Base-by-base conservation (phyloP, 2,113 vertebrate genomes). In the Polypterus bichir region DNA sequence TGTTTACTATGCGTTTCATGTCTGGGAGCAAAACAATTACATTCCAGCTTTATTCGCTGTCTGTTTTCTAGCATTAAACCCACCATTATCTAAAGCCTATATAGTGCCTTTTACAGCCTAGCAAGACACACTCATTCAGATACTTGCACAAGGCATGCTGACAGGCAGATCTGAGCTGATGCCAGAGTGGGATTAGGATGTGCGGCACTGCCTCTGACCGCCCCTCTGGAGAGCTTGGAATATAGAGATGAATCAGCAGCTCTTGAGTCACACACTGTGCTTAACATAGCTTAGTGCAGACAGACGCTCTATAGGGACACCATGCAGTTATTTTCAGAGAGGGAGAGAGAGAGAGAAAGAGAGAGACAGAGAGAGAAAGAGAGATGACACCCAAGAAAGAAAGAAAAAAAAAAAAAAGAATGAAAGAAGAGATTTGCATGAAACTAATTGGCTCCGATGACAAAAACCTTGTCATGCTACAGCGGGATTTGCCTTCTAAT, bases 391-490 rank as follows among this genome's bases (percentile, higher is more conserved):
- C 27, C 27, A 27, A 27, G 59, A 67, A 58, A 58, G 4, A 49
- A 58, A 61, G 55, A 64, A 56, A 58, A 74, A 65, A 64, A 65
- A 62, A 61, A 57, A 27, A 48, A 49, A 75, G 73, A 74, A 66
- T 64, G 71, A 78, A 68, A 77, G 61, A 77, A 68, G 67, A 78
- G 74, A 63, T 62, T 68, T 59, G 64, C 63, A 72, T 75, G 56
- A 70, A 79, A 78, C 71, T 77, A 69, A 66, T 70, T 73, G 74
- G 77, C 76, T 83, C 77, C 77, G 78, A 71, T 79, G 77, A 83
- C 82, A 82, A 84, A 81, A 77, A 78, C 74, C 77, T 72, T 77
- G 82, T 81, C 80, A 78, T 77, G 77, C 77, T 84, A 74, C 71
- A 66, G 70, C 68, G 75, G 76, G 79, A 79, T 84, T 77, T 74